Conservation (phyloP, 2,888 invertebrate species). For the Ophion slaviceki region DNA sequence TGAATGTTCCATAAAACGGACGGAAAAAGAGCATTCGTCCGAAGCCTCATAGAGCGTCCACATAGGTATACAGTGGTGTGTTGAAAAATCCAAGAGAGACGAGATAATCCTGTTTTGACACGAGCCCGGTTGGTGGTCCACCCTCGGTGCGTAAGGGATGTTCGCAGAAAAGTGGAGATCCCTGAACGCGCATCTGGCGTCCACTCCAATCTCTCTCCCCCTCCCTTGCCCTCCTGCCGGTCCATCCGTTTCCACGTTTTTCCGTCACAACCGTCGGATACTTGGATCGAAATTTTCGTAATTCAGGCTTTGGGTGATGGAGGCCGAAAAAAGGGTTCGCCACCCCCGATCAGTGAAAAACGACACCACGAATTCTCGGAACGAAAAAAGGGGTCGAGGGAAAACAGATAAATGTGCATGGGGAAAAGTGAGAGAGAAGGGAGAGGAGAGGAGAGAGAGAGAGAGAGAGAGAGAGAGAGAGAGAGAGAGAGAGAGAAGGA, state of each 20-base stretch:
- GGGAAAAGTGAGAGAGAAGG: constrained; percentile 18
- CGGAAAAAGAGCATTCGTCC: constrained; percentile 40
- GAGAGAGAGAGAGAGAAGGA: constrained; percentile 10
- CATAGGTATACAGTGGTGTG: constrained; percentile 16
- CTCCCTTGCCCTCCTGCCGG: background rate
- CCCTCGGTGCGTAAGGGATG: constrained; percentile 60
- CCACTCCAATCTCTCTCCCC: constrained; percentile 22
- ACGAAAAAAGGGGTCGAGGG: constrained; percentile 32
- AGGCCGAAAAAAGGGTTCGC: constrained; percentile 53
- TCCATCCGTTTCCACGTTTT: constrained; percentile 18
- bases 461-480: constrained; percentile 17
- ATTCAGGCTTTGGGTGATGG: constrained; percentile 61
- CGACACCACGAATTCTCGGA: constrained; percentile 59
- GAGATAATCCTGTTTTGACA: constrained; percentile 78
- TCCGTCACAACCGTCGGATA: constrained; percentile 15
- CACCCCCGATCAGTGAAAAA: constrained; percentile 58
- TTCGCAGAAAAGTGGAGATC: constrained; percentile 66
- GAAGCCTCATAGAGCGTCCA: background rate
- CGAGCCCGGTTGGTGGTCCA: constrained; percentile 75
- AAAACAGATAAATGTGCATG: constrained; percentile 46
- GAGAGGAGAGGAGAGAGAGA: constrained; percentile 35
- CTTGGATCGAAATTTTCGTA: constrained; percentile 72
- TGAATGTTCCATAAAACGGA: constrained; percentile 22
- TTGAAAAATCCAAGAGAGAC: constrained; percentile 61
- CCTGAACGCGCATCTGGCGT: constrained; percentile 72